Conservation (phyloP, 2,113 vertebrate genomes). For the Natator depressus region DNA sequence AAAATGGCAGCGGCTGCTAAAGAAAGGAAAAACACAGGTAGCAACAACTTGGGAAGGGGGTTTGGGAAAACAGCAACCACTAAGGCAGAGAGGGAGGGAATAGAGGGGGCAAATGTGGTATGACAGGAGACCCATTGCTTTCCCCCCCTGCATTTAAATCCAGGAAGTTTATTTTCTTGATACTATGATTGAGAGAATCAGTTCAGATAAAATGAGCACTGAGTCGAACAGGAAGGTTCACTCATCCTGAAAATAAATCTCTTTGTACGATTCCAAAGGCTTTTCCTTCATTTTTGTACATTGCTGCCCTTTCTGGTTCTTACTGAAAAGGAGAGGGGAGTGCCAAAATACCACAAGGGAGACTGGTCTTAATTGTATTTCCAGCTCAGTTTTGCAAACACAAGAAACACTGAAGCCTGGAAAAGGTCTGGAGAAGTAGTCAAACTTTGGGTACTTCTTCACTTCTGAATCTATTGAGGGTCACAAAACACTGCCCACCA, state of each 20-base stretch:
- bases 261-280: not conserved
- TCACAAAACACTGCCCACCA: not conserved
- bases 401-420: accelerated
- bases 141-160: accelerated
- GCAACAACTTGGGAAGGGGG: not conserved
- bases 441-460: accelerated
- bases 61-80: not conserved
- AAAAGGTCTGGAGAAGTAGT: accelerated
- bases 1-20: not conserved
- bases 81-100: accelerated
- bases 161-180: not conserved
- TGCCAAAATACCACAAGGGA: not conserved
- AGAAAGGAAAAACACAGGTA: not conserved
- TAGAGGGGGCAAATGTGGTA: not conserved
- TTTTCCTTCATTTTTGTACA: not conserved
- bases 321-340: not conserved
- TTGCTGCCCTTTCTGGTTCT: not conserved
- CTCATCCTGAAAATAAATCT: not conserved
- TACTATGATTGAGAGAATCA: not conserved
- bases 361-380: not conserved
- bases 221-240: not conserved
- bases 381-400: not conserved
- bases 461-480: not conserved
- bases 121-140: accelerated
- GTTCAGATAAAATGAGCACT: not conserved